These are phyloP conservation scores for Drosophila nebulosa DNA, from an alignment of 1,140 invertebrate genomes.

Conservation along the genomic window DNA sequence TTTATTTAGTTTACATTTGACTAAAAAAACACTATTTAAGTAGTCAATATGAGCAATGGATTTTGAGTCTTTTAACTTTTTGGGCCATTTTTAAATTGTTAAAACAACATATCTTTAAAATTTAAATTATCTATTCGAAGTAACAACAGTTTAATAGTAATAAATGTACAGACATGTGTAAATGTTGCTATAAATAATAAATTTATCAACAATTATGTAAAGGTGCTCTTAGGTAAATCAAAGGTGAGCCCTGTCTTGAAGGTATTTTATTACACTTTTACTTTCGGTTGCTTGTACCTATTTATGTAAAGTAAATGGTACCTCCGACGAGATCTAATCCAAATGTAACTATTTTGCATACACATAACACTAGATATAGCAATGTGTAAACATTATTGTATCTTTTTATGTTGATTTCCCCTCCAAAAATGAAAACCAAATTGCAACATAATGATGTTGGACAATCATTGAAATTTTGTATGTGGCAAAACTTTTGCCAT, in stretches of 20 bases:
- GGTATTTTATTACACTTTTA: background rate
- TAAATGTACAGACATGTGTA: no score
- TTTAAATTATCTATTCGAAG: no score
- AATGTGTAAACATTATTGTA: background rate
- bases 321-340: background rate
- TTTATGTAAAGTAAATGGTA: background rate
- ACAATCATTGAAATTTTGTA: constrained; percentile 14
- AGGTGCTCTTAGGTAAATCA: no score
- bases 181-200: no score
- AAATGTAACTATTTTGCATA: constrained; percentile 5
- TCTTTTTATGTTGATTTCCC: background rate
- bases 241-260: background rate
- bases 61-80: no score
- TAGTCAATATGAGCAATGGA: no score
- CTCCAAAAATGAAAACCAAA: constrained; percentile 7
- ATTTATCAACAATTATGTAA: no score
- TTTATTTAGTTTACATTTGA: no score
- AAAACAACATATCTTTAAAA: no score
- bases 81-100: no score
- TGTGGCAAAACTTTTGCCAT: constrained; percentile 48
- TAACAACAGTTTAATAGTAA: no score
- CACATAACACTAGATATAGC: constrained; percentile 1
- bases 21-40: no score
- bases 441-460: constrained; percentile 43
- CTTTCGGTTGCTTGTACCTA: background rate